phyloP scores from a whole-genome alignment of 2,113 vertebrate species.

The Tauraco erythrolophus region DNA sequence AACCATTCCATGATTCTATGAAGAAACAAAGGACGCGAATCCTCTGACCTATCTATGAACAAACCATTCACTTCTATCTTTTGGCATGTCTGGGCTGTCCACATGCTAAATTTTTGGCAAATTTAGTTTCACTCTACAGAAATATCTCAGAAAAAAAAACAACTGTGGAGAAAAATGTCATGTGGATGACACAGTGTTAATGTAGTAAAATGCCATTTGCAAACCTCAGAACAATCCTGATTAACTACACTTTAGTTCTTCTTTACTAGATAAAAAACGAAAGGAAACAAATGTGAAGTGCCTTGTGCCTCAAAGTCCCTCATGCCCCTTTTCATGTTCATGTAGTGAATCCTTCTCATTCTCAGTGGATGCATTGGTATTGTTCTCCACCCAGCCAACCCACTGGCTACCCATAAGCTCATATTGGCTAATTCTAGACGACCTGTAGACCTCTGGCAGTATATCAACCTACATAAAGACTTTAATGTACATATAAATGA shows the following conservation, averaged over 20 bases:
- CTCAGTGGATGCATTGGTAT: neutral
- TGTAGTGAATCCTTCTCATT: neutral
- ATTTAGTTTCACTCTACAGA: neutral
- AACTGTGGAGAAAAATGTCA: neutral
- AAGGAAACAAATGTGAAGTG: neutral
- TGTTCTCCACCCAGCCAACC: neutral
- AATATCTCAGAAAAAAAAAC: neutral
- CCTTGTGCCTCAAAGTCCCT: neutral
- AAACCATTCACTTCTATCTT: neutral
- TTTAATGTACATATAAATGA: neutral
- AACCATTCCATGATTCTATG: too few species aligned
- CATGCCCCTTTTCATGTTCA: neutral
- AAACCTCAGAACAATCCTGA: neutral
- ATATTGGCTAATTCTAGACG: neutral
- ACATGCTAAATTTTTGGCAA: neutral
- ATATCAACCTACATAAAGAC: neutral
- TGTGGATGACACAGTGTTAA: neutral
- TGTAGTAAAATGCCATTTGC: neutral
- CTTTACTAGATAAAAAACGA: neutral
- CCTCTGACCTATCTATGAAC: neutral
- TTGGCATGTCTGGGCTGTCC: neutral
- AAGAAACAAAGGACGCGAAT: neutral
- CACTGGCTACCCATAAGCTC: neutral
- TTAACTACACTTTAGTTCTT: neutral
- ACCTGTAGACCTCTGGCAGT: neutral